Evolutionary conservation across 2,113 vertebrate species (phyloP), one percentile per base, ranked within the genome.

Genomic region (Melanocharis versteri): DNA sequence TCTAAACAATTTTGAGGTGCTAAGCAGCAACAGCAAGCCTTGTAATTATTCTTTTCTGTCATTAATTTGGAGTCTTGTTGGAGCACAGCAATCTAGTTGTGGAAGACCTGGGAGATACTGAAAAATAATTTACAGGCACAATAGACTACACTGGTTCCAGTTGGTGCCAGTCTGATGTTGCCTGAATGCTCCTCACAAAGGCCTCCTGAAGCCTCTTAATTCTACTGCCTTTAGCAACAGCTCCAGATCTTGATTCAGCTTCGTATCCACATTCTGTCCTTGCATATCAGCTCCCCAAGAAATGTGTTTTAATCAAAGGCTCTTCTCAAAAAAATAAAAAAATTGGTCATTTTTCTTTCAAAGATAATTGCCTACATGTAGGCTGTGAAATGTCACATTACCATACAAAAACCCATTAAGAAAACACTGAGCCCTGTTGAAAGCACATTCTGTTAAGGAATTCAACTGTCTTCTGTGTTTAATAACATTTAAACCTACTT

Each of bases 301-400:
- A 95, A 82, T 64, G 23, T 45, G 9, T 86, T 95, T 80, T 91
- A 89, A 69, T 94, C 69, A 87, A 94, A 96, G 53, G 39, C 44
- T 90, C 56, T 65, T 87, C 91, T 94, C 35, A 84, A 85, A 48
- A 76, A 89, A 70, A 65, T 2, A 30, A 57, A 44, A 45, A 54
- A 70, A 7, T 3, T 40, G 88, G 91, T 91, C 86, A 93, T 87
- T 96, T 92, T 87, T 90, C 58, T 96, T 87, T 91, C 77, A 60
- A 61, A 88, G 77, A 96, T 89, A 92, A 97, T 96, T 96, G 95
- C 71, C 75, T 86, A 89, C 61, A 60, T 37, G 62, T 81, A 82
- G 92, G 65, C 92, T 94, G 87, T 76, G 82, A 97, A 97, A 97
- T 96, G 95, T 95, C 93, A 95, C 96, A 97, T 97, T 96, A 97